Conservation (phyloP, 2,888 invertebrate species). For the Mesorhabditis belari region DNA sequence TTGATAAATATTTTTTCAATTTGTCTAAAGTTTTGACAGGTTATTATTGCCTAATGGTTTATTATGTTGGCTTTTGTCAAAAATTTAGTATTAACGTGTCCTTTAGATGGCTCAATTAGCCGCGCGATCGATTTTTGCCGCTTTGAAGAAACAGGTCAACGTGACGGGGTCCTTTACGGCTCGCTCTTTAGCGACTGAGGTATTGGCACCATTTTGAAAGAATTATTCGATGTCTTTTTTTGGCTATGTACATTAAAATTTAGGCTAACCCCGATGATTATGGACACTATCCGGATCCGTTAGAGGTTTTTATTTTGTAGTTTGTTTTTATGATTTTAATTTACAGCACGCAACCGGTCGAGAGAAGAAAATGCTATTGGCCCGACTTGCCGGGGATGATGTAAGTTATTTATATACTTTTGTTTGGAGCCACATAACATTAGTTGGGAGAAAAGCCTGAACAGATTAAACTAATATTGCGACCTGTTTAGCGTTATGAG, state of each 20-base stretch:
- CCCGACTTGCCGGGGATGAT: slow-evolving; percentile 78
- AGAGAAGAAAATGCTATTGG: slow-evolving; percentile 81
- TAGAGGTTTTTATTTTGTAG: too few species aligned
- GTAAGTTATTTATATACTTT: slow-evolving; percentile 54
- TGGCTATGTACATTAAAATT: not conserved
- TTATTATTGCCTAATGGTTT: not conserved
- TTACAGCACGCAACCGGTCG: slow-evolving; percentile 85
- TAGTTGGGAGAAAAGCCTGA: too few species aligned
- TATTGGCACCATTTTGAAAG: too few species aligned
- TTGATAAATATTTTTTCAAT: too few species aligned
- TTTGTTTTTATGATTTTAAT: too few species aligned
- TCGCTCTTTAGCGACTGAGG: slow-evolving; percentile 44
- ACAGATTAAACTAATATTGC: too few species aligned
- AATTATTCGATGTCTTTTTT: too few species aligned
- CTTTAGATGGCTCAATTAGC: slow-evolving; percentile 36
- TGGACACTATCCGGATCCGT: slow-evolving; percentile 65
- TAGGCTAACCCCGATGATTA: slow-evolving; percentile 46
- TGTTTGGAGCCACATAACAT: not conserved
- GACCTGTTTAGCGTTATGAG: slow-evolving; percentile 46
- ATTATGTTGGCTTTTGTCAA: not conserved
- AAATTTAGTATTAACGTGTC: not conserved
- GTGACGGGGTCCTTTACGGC: slow-evolving; percentile 13
- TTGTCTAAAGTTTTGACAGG: too few species aligned
- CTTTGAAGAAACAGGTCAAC: slow-evolving; percentile 25
- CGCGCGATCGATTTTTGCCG: slow-evolving; percentile 24